These are phyloP conservation scores for Coptodon bakossiorum DNA, from an alignment of 2,113 vertebrate species.

Conservation along the genomic window DNA sequence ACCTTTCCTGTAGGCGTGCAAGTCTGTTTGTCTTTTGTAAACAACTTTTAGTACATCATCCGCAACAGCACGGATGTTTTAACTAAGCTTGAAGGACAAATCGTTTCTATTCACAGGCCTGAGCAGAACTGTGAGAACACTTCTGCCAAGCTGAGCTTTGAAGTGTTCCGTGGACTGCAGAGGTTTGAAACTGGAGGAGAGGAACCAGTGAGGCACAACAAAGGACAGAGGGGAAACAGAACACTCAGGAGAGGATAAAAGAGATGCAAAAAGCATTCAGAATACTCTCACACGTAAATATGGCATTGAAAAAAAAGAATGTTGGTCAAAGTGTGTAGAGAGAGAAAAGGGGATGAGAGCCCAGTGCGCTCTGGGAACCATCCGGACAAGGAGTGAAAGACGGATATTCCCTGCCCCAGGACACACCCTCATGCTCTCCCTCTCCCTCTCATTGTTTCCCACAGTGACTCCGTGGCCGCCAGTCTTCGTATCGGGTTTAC, in stretches of 20 bases:
- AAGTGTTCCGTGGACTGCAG: slow-evolving; percentile 15
- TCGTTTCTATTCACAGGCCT: neutral
- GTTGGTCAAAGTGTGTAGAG: neutral
- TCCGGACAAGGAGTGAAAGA: slow-evolving; percentile 35
- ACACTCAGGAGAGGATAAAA: neutral
- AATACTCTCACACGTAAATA: neutral
- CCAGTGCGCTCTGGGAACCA: slow-evolving; percentile 28
- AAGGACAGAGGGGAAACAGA: neutral
- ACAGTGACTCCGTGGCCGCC: slow-evolving; percentile 33
- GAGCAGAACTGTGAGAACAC: neutral
- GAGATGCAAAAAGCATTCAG: neutral
- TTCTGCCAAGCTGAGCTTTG: slow-evolving; percentile 44
- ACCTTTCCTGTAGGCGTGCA: neutral
- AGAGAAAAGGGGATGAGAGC: neutral
- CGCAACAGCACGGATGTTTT: neutral
- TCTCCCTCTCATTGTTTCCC: slow-evolving; percentile 54
- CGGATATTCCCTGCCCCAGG: slow-evolving; percentile 65
- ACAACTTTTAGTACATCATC: neutral
- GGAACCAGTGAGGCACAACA: neutral
- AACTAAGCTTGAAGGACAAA: neutral
- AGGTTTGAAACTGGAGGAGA: slow-evolving; percentile 19
- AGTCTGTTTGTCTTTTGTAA: neutral
- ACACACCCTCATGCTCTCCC: slow-evolving; percentile 65
- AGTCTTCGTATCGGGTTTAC: slow-evolving; percentile 41
- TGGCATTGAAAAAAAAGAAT: neutral